These are phyloP conservation scores for Polypterus senegalus DNA, from an alignment of 2,113 vertebrate species.

Conservation along the genomic window DNA sequence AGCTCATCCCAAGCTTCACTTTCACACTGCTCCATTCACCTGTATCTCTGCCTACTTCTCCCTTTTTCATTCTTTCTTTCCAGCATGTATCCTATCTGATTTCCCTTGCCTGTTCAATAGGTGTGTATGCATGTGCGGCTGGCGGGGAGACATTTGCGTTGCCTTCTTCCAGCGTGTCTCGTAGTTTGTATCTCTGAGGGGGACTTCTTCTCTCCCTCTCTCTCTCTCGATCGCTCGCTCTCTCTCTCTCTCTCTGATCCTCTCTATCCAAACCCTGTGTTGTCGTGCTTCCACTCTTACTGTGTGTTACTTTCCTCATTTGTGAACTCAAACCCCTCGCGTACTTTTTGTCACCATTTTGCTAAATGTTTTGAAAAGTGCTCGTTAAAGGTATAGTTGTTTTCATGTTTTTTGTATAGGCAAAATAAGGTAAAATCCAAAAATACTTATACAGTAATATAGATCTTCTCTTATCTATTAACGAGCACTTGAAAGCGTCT, in stretches of 20 bases:
- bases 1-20: slow-evolving; percentile 34
- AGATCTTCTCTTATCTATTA: too few relatives aligned
- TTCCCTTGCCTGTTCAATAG: slow-evolving; percentile 22
- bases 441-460: too few relatives aligned
- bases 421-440: too few relatives aligned
- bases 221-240: slow-evolving; percentile 6
- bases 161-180: slow-evolving; percentile 1
- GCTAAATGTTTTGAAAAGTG: too few relatives aligned
- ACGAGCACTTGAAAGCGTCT: too few relatives aligned
- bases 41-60: slow-evolving; percentile 18
- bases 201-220: slow-evolving; percentile 8
- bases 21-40: slow-evolving; percentile 27
- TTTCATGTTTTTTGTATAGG: too few relatives aligned
- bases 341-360: too few relatives aligned
- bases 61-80: background rate
- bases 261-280: slow-evolving; percentile 5
- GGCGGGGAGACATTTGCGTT: slow-evolving; percentile 18
- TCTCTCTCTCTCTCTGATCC: slow-evolving; percentile 3
- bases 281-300: too few relatives aligned
- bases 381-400: too few relatives aligned
- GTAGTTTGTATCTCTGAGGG: slow-evolving; percentile 18
- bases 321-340: too few relatives aligned
- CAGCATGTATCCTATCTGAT: background rate
- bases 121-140: slow-evolving; percentile 17
- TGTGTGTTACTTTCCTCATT: too few relatives aligned